Percentiles rank a stretch among this genome's conserved stretches.
Evolutionary conservation across 1,140 invertebrate species (phyloP).

Genomic region (Apocrypta bakeri): DNA sequence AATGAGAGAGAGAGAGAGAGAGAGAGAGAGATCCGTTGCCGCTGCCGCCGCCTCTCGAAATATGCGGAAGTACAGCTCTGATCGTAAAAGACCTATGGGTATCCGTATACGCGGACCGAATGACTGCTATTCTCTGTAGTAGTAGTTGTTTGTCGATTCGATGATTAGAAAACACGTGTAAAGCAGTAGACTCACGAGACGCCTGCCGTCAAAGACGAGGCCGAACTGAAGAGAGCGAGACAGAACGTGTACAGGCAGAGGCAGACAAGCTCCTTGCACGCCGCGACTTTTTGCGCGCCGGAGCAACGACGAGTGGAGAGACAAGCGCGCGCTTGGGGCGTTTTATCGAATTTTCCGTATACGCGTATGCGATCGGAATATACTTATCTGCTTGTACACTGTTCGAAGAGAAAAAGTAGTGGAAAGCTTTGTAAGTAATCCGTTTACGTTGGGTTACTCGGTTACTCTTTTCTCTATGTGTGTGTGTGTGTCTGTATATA

Average conservation of each 20-base stretch:
- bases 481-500: too few species aligned
- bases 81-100: too few species aligned
- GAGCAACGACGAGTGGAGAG: neutral
- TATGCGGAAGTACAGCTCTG: neutral
- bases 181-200: neutral
- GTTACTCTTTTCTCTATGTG: neutral
- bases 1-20: too few species aligned
- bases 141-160: neutral
- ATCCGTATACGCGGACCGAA: too few species aligned
- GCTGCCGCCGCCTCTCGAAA: neutral
- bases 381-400: too few species aligned
- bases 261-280: neutral
- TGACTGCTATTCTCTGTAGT: too few species aligned
- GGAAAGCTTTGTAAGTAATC: neutral
- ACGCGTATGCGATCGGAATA: too few species aligned
- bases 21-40: neutral
- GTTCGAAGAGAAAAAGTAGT: too few species aligned
- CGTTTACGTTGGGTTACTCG: neutral
- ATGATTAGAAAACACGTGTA: neutral
- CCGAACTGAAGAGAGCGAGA: neutral
- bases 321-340: too few species aligned
- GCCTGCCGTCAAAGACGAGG: neutral
- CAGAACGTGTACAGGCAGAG: neutral
- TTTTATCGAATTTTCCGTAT: neutral
- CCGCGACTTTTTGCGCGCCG: neutral